phyloP scores from a whole-genome alignment of 1,140 invertebrate genomes.

The Drosophila orena region DNA sequence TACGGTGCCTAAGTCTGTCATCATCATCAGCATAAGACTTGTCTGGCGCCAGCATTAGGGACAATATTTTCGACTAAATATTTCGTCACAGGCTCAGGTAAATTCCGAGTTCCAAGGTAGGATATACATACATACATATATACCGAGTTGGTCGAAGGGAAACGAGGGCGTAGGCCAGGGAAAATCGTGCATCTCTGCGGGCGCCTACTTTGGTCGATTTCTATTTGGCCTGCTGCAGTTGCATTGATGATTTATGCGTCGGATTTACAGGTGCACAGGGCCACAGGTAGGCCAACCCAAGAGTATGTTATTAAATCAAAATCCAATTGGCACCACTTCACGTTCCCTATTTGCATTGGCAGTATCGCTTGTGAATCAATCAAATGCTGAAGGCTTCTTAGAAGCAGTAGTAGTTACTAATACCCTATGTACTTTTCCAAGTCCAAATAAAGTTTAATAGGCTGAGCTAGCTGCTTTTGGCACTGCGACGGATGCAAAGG shows the following conservation, averaged over 20 bases:
- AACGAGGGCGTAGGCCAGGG: slow-evolving; percentile 60
- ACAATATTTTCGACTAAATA: slow-evolving; percentile 84
- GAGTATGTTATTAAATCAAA: slow-evolving; percentile 19
- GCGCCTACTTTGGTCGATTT: slow-evolving; percentile 75
- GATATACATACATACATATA: neutral
- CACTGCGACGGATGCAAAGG: neutral
- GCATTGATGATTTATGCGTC: slow-evolving; percentile 73
- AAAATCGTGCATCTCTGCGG: slow-evolving; percentile 63
- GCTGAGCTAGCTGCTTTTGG: neutral
- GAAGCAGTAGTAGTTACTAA: neutral
- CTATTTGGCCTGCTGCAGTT: slow-evolving; percentile 44
- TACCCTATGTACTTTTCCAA: neutral
- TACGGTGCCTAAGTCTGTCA: slow-evolving; percentile 83
- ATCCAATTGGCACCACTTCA: slow-evolving; percentile 24
- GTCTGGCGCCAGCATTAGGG: slow-evolving; percentile 84
- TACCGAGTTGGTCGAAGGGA: neutral
- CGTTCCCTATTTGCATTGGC: neutral
- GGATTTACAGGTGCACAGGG: slow-evolving; percentile 61
- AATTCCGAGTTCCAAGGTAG: slow-evolving; percentile 1
- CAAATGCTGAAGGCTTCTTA: too few relatives aligned
- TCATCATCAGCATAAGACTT: slow-evolving; percentile 84
- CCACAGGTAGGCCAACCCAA: slow-evolving; percentile 47
- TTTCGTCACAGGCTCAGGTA: slow-evolving; percentile 75
- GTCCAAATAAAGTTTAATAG: neutral
- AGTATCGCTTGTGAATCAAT: too few relatives aligned